phyloP scores from a whole-genome alignment of 2,797 vertebrate genomes.

The Pristis pectinata region DNA sequence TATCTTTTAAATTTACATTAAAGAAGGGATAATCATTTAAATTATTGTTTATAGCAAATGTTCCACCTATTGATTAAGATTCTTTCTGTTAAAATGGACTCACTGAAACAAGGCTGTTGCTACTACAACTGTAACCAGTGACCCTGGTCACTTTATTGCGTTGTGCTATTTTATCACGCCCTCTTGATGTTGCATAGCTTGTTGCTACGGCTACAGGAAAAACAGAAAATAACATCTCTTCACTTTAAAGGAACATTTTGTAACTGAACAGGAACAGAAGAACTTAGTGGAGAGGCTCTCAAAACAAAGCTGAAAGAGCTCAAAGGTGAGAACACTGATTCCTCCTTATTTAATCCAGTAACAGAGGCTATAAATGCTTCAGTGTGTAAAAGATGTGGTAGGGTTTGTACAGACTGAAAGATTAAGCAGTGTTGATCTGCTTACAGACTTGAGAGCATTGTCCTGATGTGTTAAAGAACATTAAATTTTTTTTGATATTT shows the following conservation, averaged over 20 bases:
- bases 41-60: background rate
- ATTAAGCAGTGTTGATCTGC: background rate
- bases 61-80: background rate
- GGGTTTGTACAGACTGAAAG: background rate
- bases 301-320: background rate
- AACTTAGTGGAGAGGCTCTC: background rate
- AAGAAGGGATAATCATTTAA: background rate
- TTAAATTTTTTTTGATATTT: background rate
- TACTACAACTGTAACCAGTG: constrained; percentile 48
- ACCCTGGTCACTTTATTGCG: constrained; percentile 58
- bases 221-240: constrained; percentile 79
- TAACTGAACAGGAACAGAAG: constrained; percentile 48
- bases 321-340: constrained; percentile 12
- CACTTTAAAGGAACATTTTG: constrained; percentile 61
- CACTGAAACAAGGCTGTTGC: constrained; percentile 1
- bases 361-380: background rate
- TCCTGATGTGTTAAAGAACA: background rate
- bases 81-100: background rate
- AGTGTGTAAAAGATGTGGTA: background rate
- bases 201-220: constrained; percentile 68
- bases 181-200: constrained; percentile 69
- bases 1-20: background rate
- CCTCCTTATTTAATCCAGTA: background rate
- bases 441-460: background rate
- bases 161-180: constrained; percentile 55